Evolutionary conservation across 2,888 invertebrate genomes (phyloP), one percentile per base, ranked within the genome.

Genomic region (Piscicola geometra): DNA sequence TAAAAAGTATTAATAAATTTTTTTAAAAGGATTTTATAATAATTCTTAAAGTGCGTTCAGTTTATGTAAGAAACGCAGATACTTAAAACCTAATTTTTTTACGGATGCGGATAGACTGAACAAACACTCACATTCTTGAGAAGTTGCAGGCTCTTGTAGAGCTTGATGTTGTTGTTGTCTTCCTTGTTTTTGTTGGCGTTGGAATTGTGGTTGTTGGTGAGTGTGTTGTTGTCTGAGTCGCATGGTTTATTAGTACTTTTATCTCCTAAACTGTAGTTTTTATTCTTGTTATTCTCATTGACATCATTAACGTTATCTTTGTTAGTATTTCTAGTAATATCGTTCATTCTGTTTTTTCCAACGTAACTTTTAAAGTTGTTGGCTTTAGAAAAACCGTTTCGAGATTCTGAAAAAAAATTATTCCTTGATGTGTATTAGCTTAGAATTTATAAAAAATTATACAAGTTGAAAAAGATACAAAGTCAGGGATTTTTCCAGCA

Each of bases 161-260:
- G 60, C 25, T 56, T 56, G n/a, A 56, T 56, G 25, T 56, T 56
- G 60, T 41, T 41, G 41, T 41, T 41, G 3, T 64, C 64, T 3
- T 64, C 64, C n/a, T n/a, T n/a, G 52, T 50, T 50, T 15, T 50
- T 50, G 52, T 50, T 50, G 52, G 15, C n/a, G 52, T 50, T 50
- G 52, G n/a, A n/a, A n/a, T n/a, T n/a, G n/a, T n/a, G n/a, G n/a
- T n/a, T n/a, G n/a, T n/a, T n/a, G n/a, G n/a, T n/a, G n/a, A n/a
- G n/a, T n/a, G n/a, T n/a, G n/a, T n/a, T n/a, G n/a, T n/a, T n/a
- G n/a, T n/a, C n/a, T n/a, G n/a, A n/a, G n/a, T n/a, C n/a, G n/a
- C n/a, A n/a, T n/a, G n/a, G n/a, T n/a, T n/a, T n/a, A 18, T 56
- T 56, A 56, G 5, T 25, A 56, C 5, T 25, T 30, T 67, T 67